phyloP scores from a whole-genome alignment of 2,888 invertebrate genomes.

The Scaptomyza caliginosa region DNA sequence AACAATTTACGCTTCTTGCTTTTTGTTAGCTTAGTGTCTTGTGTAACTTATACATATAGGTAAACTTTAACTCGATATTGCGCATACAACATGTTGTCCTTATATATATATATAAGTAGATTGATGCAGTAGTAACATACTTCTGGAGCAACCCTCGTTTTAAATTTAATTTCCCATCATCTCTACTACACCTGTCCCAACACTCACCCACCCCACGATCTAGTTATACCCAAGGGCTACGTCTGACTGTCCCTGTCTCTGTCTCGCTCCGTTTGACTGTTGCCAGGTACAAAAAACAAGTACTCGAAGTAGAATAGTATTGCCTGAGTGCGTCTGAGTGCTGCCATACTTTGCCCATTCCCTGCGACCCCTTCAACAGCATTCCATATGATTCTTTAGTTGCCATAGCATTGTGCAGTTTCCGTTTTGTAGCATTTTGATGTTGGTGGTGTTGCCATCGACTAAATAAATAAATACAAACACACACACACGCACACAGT shows the following conservation, averaged over 20 bases:
- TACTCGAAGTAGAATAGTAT: slow-evolving; percentile 1
- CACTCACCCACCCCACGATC: neutral
- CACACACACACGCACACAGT: slow-evolving; percentile 45
- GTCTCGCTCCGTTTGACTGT: slow-evolving; percentile 25
- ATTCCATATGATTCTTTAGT: slow-evolving; percentile 3
- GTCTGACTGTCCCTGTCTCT: slow-evolving; percentile 15
- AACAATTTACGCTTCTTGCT: slow-evolving; percentile 8
- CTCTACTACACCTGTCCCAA: slow-evolving; percentile 13
- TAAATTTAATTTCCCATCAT: slow-evolving; percentile 49
- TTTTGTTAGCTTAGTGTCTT: slow-evolving; percentile 13
- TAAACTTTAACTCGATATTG: neutral
- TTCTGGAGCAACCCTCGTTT: slow-evolving; percentile 15
- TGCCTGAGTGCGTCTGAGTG: slow-evolving; percentile 55
- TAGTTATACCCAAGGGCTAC: neutral
- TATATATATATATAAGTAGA: too few relatives aligned
- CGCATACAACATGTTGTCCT: neutral
- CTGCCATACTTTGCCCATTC: slow-evolving; percentile 9
- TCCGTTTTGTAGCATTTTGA: slow-evolving; percentile 49
- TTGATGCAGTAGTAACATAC: too few relatives aligned
- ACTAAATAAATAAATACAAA: slow-evolving; percentile 71
- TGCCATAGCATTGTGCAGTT: slow-evolving; percentile 61
- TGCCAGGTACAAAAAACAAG: slow-evolving; percentile 35
- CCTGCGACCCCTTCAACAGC: neutral
- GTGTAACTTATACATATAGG: neutral
- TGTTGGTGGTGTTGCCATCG: slow-evolving; percentile 69